Evolutionary conservation across 1,140 invertebrate species (phyloP).

Genomic region (Helicorthomorpha holstii): DNA sequence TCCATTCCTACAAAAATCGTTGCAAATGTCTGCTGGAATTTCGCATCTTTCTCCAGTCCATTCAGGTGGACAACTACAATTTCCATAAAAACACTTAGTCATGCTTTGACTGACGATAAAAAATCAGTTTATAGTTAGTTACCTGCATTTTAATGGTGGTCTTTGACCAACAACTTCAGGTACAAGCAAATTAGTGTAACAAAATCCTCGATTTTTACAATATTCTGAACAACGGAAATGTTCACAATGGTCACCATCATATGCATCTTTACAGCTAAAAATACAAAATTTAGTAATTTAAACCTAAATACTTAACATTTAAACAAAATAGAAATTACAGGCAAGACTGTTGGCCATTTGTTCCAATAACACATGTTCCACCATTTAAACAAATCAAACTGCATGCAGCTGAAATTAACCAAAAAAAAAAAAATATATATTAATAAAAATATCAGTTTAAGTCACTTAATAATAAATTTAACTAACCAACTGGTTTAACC

Average conservation of each 20-base stretch:
- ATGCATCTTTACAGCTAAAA: conserved; percentile 35
- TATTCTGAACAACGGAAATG: conserved; percentile 41
- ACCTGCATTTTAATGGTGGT: conserved; percentile 14
- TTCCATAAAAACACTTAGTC: background rate
- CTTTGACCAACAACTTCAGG: conserved; percentile 12
- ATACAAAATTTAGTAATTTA: background rate
- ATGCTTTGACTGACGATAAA: background rate
- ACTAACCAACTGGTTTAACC: background rate
- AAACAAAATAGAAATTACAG: conserved; percentile 11
- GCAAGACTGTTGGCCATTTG: conserved; percentile 30
- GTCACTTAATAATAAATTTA: background rate
- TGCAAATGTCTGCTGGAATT: conserved; percentile 31
- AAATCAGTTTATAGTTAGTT: background rate
- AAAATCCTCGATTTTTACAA: conserved; percentile 44
- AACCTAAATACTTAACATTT: background rate
- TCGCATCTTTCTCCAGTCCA: conserved; percentile 50
- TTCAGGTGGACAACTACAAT: conserved; percentile 39
- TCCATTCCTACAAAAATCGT: conserved; percentile 36
- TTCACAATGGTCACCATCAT: conserved; percentile 40
- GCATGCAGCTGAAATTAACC: conserved; percentile 5
- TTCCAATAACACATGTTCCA: conserved; percentile 35
- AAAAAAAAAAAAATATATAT: background rate
- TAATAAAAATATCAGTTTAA: background rate
- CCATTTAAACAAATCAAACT: conserved; percentile 20
- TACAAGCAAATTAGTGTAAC: conserved; percentile 27